Evolutionary conservation across 1,140 invertebrate genomes (phyloP).

Genomic region (Danaus melanippus): DNA sequence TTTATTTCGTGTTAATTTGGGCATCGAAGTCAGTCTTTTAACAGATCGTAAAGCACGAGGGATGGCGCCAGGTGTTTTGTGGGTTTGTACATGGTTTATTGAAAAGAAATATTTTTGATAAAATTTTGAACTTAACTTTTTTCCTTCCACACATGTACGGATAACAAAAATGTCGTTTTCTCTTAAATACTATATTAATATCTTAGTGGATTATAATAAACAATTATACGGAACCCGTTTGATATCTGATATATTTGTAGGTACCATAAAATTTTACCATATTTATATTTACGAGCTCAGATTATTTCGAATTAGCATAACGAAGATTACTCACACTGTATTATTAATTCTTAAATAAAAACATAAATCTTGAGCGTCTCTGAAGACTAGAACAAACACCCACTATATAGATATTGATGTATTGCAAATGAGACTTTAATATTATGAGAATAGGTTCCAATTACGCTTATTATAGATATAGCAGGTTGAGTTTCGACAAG

Average conservation of each 20-base stretch:
- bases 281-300: constrained; percentile 49
- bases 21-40: constrained; percentile 72
- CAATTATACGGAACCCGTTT: no score
- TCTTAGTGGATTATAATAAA: no score
- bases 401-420: constrained; percentile 37
- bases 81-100: constrained; percentile 28
- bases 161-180: background rate
- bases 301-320: constrained; percentile 67
- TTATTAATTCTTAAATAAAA: constrained; percentile 71
- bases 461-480: constrained; percentile 21
- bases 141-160: constrained; percentile 1
- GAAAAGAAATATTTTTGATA: constrained; percentile 5
- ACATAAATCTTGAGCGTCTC: constrained; percentile 66
- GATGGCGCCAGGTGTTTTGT: constrained; percentile 52
- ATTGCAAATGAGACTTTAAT: constrained; percentile 43
- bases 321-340: constrained; percentile 62
- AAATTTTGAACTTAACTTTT: constrained; percentile 8
- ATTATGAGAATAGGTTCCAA: constrained; percentile 25
- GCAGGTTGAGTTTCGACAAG: constrained; percentile 62
- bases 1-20: constrained; percentile 75
- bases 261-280: constrained; percentile 27
- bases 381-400: constrained; percentile 66
- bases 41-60: constrained; percentile 71
- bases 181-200: constrained; percentile 3
- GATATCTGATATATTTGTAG: no score